phyloP scores from a whole-genome alignment of 2,797 vertebrate species.

The Pseudomugil tenellus region DNA sequence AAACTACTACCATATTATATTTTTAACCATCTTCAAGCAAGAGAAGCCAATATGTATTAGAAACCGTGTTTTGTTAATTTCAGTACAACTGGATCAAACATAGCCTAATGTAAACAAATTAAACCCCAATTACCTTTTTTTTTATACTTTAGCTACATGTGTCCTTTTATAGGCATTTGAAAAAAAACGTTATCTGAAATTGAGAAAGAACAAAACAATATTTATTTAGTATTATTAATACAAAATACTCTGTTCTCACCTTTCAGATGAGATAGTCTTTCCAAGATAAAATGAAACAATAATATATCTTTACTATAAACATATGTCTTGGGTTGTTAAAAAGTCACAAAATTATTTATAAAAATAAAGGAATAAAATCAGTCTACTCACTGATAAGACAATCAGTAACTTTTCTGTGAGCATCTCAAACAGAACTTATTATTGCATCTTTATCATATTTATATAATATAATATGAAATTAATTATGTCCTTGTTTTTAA shows the following conservation, averaged over 20 bases:
- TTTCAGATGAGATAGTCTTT: not conserved
- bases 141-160: not conserved
- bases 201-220: not conserved
- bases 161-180: not conserved
- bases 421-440: not conserved
- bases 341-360: not conserved
- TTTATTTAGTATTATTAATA: not conserved
- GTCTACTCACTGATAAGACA: not conserved
- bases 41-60: not conserved
- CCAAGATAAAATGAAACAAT: not conserved
- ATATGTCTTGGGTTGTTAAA: not conserved
- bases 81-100: not conserved
- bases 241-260: not conserved
- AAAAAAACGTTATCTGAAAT: not conserved
- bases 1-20: not conserved
- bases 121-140: not conserved
- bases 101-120: not conserved
- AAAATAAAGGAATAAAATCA: not conserved
- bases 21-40: not conserved
- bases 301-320: not conserved
- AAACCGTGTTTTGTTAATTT: not conserved
- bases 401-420: not conserved
- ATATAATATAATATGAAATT: not conserved
- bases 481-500: not conserved
- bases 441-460: not conserved